These are phyloP conservation scores for Myotis yumanensis DNA, from an alignment of 2,113 vertebrate species.

Conservation along the genomic window DNA sequence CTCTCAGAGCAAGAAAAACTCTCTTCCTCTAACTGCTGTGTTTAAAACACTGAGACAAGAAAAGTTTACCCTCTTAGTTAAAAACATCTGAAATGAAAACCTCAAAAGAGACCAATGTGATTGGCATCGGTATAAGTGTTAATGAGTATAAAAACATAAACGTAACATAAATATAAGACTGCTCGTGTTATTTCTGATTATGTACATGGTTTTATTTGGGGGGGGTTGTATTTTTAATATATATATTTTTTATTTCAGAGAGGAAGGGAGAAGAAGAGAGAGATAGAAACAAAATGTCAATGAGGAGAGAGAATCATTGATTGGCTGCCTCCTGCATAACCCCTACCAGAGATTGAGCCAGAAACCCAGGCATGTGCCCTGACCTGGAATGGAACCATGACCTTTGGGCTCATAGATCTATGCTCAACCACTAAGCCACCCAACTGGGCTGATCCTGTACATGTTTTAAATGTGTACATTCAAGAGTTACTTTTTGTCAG, in stretches of 20 bases:
- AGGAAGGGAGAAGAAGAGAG: too few relatives aligned
- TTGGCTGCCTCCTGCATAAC: too few relatives aligned
- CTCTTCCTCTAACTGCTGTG: not conserved
- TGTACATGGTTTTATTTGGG: not conserved
- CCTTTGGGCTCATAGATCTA: too few relatives aligned
- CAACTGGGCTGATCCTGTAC: too few relatives aligned
- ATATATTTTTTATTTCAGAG: too few relatives aligned
- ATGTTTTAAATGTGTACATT: not conserved
- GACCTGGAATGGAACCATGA: too few relatives aligned
- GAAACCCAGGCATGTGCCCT: too few relatives aligned
- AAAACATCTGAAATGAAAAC: not conserved
- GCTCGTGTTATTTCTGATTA: not conserved
- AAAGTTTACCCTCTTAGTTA: not conserved
- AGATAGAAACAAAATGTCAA: too few relatives aligned
- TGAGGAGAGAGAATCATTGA: too few relatives aligned
- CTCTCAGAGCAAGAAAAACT: constrained; percentile 36
- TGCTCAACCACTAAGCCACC: too few relatives aligned
- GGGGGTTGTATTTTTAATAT: too few relatives aligned
- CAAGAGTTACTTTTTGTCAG: not conserved
- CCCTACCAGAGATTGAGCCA: too few relatives aligned
- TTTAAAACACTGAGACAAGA: not conserved
- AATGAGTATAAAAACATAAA: not conserved
- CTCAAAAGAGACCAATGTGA: not conserved
- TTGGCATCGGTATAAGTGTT: not conserved
- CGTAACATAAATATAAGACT: not conserved